Base-by-base conservation (phyloP, 2,113 vertebrate species). In the Cathartes aura region DNA sequence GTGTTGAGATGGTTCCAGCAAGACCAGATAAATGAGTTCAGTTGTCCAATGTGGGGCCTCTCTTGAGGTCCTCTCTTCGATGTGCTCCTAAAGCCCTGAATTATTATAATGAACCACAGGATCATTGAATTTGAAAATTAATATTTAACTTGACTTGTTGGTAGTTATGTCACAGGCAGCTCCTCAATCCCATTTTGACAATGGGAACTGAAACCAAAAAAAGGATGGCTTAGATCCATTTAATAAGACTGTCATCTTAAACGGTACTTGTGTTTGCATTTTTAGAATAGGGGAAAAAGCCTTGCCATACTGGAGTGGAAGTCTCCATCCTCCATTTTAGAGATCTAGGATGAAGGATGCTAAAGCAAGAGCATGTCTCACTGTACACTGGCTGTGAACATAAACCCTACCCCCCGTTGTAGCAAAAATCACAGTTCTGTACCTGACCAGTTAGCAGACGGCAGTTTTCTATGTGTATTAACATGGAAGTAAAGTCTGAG, bases 381-480 rank as follows among this genome's bases (percentile, higher is more conserved):
- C 14, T 30, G 15, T n/a, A 38, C 3, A 4, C 2, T 34, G 11
- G 9, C 60, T 64, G 8, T 12, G 67, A 64, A 42, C 10, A 32
- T 11, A 66, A 82, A 26, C 19, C 23, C 20, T 73, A 70, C 3
- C 12, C 11, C 1, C 0, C 1, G 0, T 21, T 1, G 3, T 8
- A 64, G n/a, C 29, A 92, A 84, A 83, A 94, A 23, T 42, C 42
- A 66, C 6, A 20, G 17, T 58, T 50, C 48, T 0, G 0, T 50
- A 34, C 18, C 68, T 29, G n/a, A 23, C 30, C 19, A 32, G 32
- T 32, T 14, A 53, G 12, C 29, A 78, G 45, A 29, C 48, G 32
- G 21, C 40, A 55, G 45, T 71, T 87, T 84, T 74, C 50, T 34
- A 4, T 1, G 0, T 76, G 11, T 30, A 55, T 53, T 74, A 70